A percentile compares a stretch with the other conserved stretches of the same genome.
Evolutionary conservation across 2,797 vertebrate genomes (phyloP).

Genomic region (Falco naumanni): DNA sequence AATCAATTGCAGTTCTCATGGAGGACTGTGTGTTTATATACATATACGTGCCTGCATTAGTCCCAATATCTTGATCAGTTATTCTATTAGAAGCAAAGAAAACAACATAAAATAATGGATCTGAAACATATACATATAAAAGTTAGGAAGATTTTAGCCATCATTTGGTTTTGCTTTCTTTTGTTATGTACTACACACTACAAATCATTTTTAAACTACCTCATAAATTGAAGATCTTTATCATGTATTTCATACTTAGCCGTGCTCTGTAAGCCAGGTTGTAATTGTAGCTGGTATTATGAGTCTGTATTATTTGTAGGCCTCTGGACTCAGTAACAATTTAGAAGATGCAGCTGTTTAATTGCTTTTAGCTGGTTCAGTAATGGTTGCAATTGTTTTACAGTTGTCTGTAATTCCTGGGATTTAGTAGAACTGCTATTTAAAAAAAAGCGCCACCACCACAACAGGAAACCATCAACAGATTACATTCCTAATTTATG

Average conservation of each 20-base stretch:
- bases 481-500: neutral
- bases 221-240: slow-evolving; percentile 29
- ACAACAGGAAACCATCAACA: neutral
- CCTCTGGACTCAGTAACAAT: slow-evolving; percentile 36
- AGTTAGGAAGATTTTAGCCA: neutral
- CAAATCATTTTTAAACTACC: slow-evolving; percentile 14
- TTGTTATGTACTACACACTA: neutral
- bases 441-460: neutral
- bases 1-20: neutral
- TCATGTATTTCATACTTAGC: slow-evolving; percentile 39
- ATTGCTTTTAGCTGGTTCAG: slow-evolving; percentile 56
- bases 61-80: slow-evolving; percentile 3
- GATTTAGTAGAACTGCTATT: slow-evolving; percentile 48
- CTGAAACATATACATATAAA: neutral
- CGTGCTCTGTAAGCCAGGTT: slow-evolving; percentile 3
- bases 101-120: neutral
- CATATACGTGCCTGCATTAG: neutral
- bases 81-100: neutral
- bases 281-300: slow-evolving; percentile 44
- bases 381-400: slow-evolving; percentile 51
- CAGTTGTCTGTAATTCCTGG: slow-evolving; percentile 46
- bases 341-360: slow-evolving; percentile 45
- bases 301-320: slow-evolving; percentile 43
- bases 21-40: neutral
- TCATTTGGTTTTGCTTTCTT: neutral